Evolutionary conservation across 2,888 invertebrate genomes (phyloP).

Genomic region (Drosophila prolongata): DNA sequence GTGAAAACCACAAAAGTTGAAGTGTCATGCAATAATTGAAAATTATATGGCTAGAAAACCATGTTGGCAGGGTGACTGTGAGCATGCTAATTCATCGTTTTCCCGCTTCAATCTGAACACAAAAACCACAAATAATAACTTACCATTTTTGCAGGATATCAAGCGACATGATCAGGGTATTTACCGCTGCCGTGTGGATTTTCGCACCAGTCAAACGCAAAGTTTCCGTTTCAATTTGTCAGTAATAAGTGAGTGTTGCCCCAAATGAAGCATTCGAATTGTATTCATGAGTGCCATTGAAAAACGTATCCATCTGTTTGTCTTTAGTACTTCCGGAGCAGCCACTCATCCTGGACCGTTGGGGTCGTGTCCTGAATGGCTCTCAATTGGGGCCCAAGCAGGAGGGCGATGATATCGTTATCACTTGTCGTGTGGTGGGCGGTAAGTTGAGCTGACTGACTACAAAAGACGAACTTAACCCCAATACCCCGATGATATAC

Average conservation of each 20-base stretch:
- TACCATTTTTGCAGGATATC: constrained; percentile 86
- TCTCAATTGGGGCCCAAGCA: constrained; percentile 92
- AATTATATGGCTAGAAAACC: constrained; percentile 53
- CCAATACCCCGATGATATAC: constrained; percentile 36
- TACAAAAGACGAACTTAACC: constrained; percentile 55
- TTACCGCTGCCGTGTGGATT: constrained; percentile 95
- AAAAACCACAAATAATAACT: constrained; percentile 49
- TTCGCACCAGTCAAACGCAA: constrained; percentile 94
- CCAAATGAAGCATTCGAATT: constrained; percentile 29
- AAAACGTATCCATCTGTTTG: constrained; percentile 18
- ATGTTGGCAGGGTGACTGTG: constrained; percentile 5
- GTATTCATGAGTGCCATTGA: constrained; percentile 29
- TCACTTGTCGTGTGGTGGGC: constrained; percentile 94
- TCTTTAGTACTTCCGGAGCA: constrained; percentile 93
- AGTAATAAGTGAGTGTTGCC: constrained; percentile 91
- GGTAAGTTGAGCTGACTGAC: constrained; percentile 86
- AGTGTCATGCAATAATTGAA: constrained; percentile 75
- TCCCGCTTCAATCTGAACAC: constrained; percentile 40
- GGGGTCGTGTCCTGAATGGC: constrained; percentile 92
- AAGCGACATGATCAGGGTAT: constrained; percentile 94
- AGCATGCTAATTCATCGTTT: constrained; percentile 68
- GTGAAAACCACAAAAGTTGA: constrained; percentile 30
- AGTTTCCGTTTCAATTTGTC: constrained; percentile 95
- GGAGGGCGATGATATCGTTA: constrained; percentile 93
- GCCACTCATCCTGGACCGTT: constrained; percentile 93